Base-by-base conservation (phyloP, 1,140 invertebrate species). In the Drosophila serrata region DNA sequence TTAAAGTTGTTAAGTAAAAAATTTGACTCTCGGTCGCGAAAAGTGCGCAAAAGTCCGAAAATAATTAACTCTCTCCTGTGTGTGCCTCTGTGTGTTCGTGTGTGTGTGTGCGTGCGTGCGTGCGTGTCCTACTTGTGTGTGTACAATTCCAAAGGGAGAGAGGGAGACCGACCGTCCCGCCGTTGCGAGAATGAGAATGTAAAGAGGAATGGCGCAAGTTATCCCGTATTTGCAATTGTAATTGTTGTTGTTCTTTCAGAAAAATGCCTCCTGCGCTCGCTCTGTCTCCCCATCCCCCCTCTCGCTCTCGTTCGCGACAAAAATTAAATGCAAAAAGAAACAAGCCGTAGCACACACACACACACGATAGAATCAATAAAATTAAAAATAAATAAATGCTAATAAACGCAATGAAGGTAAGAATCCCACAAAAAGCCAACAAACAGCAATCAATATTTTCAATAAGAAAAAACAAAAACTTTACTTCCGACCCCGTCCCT, bases 351-450 rank as follows among this genome's bases (percentile, higher is more conserved):
- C 67, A 59, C 75, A 79, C 75, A 79, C 74, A 79, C 74, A 75
- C 53, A 58, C 74, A 67, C 74, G 40, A 67, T 27, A 53, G 43
- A 69, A 64, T 51, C 42, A 65, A 79, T 46, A 65, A 79, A 79
- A 60, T 65, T 79, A 79, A 73, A 77, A 76, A 60, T 37, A 55
- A 48, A 64, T 59, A 75, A 76, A 53, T 59, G 63, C 75, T 76
- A 81, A 90, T 67, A 64, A 74, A 67, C 59, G 72, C 55, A 43
- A 84, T 88, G 85, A 88, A 88, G 84, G 84, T 88, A 88, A 88
- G 84, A 88, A 88, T 73, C 79, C 40, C 73, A 81, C 61, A 84
- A 82, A 80, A 73, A 73, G 67, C 56, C 43, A 73, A 73, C 8
- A 58, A 33, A 63, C 70, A 82, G 75, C 78, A 69, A 80, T 48